Conservation (phyloP, 1,140 invertebrate species). For the Ditylenchus dipsaci region DNA sequence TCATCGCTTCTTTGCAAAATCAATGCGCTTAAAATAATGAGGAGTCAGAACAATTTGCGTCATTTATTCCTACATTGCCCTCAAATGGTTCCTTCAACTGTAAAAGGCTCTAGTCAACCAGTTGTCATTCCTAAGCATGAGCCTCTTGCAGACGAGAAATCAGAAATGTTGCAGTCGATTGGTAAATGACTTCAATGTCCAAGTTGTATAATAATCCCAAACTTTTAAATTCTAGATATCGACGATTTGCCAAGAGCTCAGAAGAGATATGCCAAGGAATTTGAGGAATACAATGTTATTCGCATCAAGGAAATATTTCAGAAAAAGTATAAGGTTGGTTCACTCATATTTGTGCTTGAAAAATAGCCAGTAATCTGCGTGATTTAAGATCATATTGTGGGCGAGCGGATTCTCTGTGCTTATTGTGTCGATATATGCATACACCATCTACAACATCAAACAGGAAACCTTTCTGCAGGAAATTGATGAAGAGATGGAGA, state of each 20-base stretch:
- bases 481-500: conserved; percentile 56
- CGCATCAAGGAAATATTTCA: conserved; percentile 53
- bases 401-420: conserved; percentile 24
- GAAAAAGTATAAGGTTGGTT: conserved; percentile 52
- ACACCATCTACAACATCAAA: conserved; percentile 52
- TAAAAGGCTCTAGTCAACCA: too few relatives aligned
- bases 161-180: too few relatives aligned
- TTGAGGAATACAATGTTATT: conserved; percentile 51
- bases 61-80: too few relatives aligned
- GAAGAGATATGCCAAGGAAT: conserved; percentile 55
- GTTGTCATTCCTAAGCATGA: too few relatives aligned
- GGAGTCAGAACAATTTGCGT: too few relatives aligned
- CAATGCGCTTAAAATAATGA: too few relatives aligned
- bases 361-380: background rate
- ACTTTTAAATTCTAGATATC: conserved; percentile 32
- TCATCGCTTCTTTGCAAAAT: too few relatives aligned
- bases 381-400: conserved; percentile 37
- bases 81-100: too few relatives aligned
- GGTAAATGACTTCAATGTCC: too few relatives aligned
- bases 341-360: too few relatives aligned
- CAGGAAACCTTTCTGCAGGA: conserved; percentile 57
- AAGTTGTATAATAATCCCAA: too few relatives aligned
- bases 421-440: conserved; percentile 50
- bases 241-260: conserved; percentile 55
- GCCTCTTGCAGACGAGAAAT: too few relatives aligned